phyloP scores from a whole-genome alignment of 2,797 vertebrate species.

The Chaetodon trifasciatus region DNA sequence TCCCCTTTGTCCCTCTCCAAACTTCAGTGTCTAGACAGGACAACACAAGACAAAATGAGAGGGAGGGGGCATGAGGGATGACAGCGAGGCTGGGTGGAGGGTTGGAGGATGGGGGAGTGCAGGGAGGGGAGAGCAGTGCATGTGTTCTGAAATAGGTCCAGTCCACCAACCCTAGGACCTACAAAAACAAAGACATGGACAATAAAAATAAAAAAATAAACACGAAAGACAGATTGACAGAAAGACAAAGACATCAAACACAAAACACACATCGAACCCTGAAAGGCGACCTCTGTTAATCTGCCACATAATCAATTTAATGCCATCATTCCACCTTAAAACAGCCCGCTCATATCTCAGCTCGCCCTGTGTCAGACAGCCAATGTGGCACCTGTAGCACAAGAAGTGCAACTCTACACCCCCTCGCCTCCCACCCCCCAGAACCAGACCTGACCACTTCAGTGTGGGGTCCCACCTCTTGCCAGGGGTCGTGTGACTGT shows the following conservation, averaged over 20 bases:
- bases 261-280: neutral
- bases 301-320: constrained; percentile 16
- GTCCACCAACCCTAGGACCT: constrained; percentile 81
- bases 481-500: constrained; percentile 71
- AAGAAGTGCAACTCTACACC: constrained; percentile 50
- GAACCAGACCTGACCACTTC: constrained; percentile 47
- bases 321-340: constrained; percentile 26
- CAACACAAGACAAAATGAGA: constrained; percentile 31
- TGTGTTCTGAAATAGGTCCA: constrained; percentile 72
- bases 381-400: constrained; percentile 31
- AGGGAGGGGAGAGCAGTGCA: constrained; percentile 78
- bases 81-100: constrained; percentile 52
- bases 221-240: constrained; percentile 4
- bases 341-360: neutral
- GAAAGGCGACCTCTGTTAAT: constrained; percentile 15
- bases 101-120: constrained; percentile 64
- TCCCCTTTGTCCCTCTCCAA: constrained; percentile 37
- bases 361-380: constrained; percentile 6
- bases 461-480: constrained; percentile 74
- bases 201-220: constrained; percentile 12
- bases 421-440: constrained; percentile 27
- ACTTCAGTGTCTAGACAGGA: constrained; percentile 48
- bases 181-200: constrained; percentile 36
- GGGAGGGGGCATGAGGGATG: constrained; percentile 21
- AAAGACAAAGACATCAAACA: neutral